Conservation (phyloP, 2,888 invertebrate genomes). For the Tineola bisselliella region DNA sequence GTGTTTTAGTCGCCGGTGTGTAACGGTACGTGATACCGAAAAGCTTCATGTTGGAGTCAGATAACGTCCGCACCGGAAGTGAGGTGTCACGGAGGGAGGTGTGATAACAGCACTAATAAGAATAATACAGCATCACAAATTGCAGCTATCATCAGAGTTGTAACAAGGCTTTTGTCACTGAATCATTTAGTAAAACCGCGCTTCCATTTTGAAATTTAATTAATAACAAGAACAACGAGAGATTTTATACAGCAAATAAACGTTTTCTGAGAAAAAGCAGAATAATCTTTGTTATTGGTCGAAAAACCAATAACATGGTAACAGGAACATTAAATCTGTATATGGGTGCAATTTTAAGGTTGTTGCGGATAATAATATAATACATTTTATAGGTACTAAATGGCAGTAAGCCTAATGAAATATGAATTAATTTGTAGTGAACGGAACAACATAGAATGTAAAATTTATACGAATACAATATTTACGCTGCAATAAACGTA, state of each 20-base stretch:
- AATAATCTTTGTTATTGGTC: not conserved
- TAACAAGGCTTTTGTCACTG: constrained; percentile 44
- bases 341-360: not conserved
- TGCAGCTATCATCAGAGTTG: constrained; percentile 40
- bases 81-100: constrained; percentile 23
- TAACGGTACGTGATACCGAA: constrained; percentile 41
- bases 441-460: not conserved
- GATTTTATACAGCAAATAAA: too few relatives aligned
- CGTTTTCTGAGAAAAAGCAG: too few relatives aligned
- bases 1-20: constrained; percentile 45
- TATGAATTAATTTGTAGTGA: not conserved
- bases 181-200: constrained; percentile 16
- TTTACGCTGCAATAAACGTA: not conserved
- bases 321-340: not conserved
- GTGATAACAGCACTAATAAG: constrained; percentile 35
- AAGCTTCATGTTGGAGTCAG: constrained; percentile 24
- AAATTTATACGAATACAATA: not conserved
- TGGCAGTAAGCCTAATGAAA: not conserved
- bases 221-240: too few relatives aligned
- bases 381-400: constrained; percentile 4
- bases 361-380: not conserved
- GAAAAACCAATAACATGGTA: not conserved
- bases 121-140: constrained; percentile 29
- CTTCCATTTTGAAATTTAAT: not conserved
- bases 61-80: constrained; percentile 28